Conservation (phyloP, 1,140 invertebrate genomes). For the Anastatus disparis region DNA sequence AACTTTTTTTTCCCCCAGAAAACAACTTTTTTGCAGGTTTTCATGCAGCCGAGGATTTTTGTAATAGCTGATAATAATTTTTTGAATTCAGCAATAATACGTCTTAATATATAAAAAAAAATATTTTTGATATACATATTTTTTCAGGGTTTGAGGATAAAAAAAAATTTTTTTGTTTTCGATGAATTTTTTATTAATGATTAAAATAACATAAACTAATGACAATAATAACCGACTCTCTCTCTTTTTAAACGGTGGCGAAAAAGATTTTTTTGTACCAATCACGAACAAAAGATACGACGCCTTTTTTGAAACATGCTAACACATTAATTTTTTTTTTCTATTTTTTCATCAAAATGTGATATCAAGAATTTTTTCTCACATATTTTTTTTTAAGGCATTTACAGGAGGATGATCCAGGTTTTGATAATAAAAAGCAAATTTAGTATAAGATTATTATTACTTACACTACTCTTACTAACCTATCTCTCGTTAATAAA, state of each 20-base stretch:
- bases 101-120: constrained; percentile 36
- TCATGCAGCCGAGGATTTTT: constrained; percentile 64
- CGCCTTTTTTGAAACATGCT: constrained; percentile 51
- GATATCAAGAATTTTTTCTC: constrained; percentile 53
- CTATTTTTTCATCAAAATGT: constrained; percentile 13
- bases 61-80: constrained; percentile 63
- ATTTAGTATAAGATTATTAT: constrained; percentile 63
- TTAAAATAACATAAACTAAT: constrained; percentile 12
- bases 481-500: constrained; percentile 54
- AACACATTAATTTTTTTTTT: constrained; percentile 54
- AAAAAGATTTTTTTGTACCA: constrained; percentile 39
- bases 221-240: constrained; percentile 44
- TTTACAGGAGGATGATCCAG: constrained; percentile 68
- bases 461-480: constrained; percentile 58
- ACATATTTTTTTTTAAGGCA: constrained; percentile 64
- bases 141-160: constrained; percentile 58
- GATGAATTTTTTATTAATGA: neutral
- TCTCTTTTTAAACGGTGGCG: constrained; percentile 46
- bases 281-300: constrained; percentile 47
- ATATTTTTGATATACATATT: constrained; percentile 55
- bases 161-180: neutral
- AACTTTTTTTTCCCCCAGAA: constrained; percentile 45
- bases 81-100: constrained; percentile 61
- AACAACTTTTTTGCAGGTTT: constrained; percentile 63
- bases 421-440: constrained; percentile 59